Evolutionary conservation across 2,113 vertebrate species (phyloP).

Genomic region (Butorides virescens): DNA sequence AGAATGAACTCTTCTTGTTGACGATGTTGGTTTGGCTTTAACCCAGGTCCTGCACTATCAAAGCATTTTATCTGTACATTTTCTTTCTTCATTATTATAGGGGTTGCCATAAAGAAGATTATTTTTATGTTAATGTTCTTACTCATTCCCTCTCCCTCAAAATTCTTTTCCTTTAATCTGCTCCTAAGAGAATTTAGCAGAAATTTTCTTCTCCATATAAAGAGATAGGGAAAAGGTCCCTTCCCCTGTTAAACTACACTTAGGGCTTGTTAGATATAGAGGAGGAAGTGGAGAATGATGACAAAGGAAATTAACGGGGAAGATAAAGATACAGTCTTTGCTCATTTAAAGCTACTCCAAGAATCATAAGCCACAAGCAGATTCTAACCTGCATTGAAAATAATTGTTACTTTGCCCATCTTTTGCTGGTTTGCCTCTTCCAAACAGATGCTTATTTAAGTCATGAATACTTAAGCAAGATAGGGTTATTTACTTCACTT

Average conservation of each 20-base stretch:
- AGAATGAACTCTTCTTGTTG: neutral
- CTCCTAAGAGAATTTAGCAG: neutral
- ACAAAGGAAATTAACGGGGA: neutral
- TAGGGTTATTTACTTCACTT: neutral
- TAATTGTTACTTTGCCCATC: constrained; percentile 1
- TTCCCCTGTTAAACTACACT: neutral
- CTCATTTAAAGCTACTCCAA: constrained; percentile 5
- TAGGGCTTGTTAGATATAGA: neutral
- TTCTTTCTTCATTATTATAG: neutral
- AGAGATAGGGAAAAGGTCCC: neutral
- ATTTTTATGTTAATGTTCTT: neutral
- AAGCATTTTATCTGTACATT: neutral
- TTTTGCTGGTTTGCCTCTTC: neutral
- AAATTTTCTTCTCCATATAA: neutral
- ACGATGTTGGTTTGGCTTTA: neutral
- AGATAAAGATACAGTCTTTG: neutral
- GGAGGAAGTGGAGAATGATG: neutral
- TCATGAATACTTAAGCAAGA: neutral
- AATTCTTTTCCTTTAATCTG: neutral
- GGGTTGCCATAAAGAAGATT: neutral
- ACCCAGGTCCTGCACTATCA: neutral
- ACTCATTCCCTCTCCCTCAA: neutral
- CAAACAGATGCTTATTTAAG: constrained; percentile 10
- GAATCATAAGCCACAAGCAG: neutral
- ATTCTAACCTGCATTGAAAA: neutral